phyloP scores from a whole-genome alignment of 37 sponge, comb jelly and placozoan genomes.

The Ephydatia muelleri region DNA sequence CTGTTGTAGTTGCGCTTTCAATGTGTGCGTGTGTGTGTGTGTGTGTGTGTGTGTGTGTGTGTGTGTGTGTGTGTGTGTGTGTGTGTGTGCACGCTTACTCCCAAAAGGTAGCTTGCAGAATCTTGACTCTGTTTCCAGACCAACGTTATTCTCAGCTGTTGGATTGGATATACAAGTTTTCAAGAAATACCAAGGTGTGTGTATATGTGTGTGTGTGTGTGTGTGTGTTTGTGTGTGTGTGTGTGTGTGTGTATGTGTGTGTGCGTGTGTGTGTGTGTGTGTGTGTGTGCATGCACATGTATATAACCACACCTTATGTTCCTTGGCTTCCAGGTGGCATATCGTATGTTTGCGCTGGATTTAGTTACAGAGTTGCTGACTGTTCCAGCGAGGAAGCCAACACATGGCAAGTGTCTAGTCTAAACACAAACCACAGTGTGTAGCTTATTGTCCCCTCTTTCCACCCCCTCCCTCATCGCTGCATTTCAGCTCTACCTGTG shows the following conservation, averaged over 20 bases:
- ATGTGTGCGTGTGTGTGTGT: no score
- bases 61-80: neutral
- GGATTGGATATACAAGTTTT: conserved; percentile 73
- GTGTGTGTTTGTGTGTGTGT: conserved; percentile 3
- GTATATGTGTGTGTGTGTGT: neutral
- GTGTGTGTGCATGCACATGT: neutral
- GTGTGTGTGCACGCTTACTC: neutral
- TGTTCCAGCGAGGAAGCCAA: neutral
- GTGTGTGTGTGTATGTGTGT: neutral
- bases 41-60: no score
- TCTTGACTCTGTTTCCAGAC: conserved; percentile 35
- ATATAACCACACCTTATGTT: neutral
- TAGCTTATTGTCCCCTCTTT: neutral
- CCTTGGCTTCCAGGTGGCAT: conserved; percentile 31
- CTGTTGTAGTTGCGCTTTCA: no score
- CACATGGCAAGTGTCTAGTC: neutral
- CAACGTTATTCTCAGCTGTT: conserved; percentile 43
- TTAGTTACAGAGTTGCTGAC: conserved; percentile 42
- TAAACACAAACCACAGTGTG: neutral
- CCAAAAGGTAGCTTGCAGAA: conserved; percentile 28
- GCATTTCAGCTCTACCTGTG: conserved; percentile 5
- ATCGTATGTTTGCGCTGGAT: conserved; percentile 75
- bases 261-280: neutral
- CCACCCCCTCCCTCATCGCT: neutral
- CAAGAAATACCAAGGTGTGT: conserved; percentile 65